These are phyloP conservation scores for Ailuropoda melanoleuca DNA, from an alignment of 2,113 vertebrate species.

Conservation along the genomic window DNA sequence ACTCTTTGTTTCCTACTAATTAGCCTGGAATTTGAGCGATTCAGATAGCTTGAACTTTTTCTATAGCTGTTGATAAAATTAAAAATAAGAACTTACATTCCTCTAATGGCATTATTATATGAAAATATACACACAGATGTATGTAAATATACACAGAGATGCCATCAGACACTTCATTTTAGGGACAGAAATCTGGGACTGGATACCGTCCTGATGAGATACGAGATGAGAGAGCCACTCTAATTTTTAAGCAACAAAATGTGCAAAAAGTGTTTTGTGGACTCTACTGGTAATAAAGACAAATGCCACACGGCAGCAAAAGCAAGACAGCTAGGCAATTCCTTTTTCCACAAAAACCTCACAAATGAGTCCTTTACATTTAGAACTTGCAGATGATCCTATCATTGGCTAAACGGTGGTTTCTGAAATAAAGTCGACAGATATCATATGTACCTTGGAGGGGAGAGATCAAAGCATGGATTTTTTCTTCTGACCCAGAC, in stretches of 20 bases:
- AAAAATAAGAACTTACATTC: neutral
- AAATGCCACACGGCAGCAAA: accelerated
- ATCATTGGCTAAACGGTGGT: neutral
- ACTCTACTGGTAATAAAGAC: neutral
- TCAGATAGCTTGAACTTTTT: neutral
- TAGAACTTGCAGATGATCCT: neutral
- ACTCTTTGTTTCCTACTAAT: neutral
- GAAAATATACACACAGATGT: neutral
- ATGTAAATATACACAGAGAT: neutral
- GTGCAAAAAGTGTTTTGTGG: neutral
- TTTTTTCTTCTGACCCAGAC: neutral
- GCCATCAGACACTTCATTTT: neutral
- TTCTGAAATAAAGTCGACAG: neutral
- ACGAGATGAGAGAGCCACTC: neutral
- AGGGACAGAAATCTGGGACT: neutral
- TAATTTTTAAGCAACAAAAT: no score
- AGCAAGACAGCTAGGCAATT: neutral
- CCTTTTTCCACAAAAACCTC: neutral
- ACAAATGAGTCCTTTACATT: neutral
- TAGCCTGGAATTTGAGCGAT: neutral
- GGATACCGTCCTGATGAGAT: no score
- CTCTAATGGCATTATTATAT: no score
- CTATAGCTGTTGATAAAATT: neutral
- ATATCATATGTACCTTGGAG: neutral
- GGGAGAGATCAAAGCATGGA: neutral